phyloP scores from a whole-genome alignment of 2,888 invertebrate genomes.

The Eupithecia inturbata region DNA sequence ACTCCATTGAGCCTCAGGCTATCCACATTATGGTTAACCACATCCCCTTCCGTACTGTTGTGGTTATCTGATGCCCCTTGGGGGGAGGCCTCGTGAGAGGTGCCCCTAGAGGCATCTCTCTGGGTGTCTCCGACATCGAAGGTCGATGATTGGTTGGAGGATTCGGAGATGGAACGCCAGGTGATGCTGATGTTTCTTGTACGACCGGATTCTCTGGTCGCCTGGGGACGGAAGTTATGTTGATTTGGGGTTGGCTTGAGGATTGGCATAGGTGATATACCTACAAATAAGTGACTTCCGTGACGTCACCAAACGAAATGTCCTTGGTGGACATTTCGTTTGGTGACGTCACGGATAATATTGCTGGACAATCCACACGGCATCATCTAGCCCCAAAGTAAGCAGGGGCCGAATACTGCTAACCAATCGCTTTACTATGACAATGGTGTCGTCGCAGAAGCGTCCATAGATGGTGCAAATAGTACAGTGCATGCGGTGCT shows the following conservation, averaged over 20 bases:
- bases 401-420: too few species aligned
- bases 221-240: conserved; percentile 49
- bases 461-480: too few species aligned
- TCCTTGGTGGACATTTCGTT: too few species aligned
- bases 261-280: too few species aligned
- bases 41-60: conserved; percentile 53
- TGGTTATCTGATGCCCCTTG: conserved; percentile 50
- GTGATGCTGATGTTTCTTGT: conserved; percentile 78
- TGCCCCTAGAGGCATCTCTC: conserved; percentile 47
- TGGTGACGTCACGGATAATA: too few species aligned
- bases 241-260: too few species aligned
- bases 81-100: conserved; percentile 54
- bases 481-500: too few species aligned
- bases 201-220: conserved; percentile 65
- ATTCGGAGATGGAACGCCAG: conserved; percentile 80
- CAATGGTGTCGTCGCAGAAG: too few species aligned
- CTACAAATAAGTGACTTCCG: too few species aligned
- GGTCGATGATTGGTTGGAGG: conserved; percentile 76
- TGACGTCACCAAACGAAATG: neutral
- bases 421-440: too few species aligned
- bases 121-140: conserved; percentile 63
- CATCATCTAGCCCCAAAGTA: too few species aligned
- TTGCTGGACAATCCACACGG: too few species aligned
- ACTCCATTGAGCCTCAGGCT: conserved; percentile 49
- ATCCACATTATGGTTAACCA: conserved; percentile 55